Evolutionary conservation across 1,140 invertebrate species (phyloP).

Genomic region (Chrysomallon squamiferum): DNA sequence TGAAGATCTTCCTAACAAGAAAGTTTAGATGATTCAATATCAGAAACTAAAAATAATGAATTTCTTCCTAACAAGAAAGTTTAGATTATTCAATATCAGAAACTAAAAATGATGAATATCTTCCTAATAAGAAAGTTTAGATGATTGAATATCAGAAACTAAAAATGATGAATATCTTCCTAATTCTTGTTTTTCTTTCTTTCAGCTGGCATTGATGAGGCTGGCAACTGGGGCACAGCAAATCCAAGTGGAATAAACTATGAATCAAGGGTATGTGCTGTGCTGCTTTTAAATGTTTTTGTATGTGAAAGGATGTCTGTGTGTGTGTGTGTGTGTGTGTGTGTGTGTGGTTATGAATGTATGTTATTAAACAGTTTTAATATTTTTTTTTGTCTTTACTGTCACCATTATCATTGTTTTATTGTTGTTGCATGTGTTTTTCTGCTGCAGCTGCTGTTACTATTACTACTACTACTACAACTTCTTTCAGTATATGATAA

Average conservation of each 20-base stretch:
- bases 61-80: too few species aligned
- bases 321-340: not conserved
- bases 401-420: not conserved
- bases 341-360: not conserved
- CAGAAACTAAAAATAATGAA: too few species aligned
- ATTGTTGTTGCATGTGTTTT: not conserved
- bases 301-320: not conserved
- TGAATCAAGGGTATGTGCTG: slow-evolving; percentile 12
- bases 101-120: too few species aligned
- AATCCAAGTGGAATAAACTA: not conserved
- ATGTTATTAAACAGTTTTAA: not conserved
- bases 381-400: not conserved
- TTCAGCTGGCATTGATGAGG: slow-evolving; percentile 16
- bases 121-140: too few species aligned
- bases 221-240: not conserved
- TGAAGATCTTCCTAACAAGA: too few species aligned
- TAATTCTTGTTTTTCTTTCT: not conserved
- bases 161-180: too few species aligned
- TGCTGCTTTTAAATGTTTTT: not conserved
- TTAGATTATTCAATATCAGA: too few species aligned
- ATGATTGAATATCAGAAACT: too few species aligned
- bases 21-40: too few species aligned
- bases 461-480: too few species aligned
- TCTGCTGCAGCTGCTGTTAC: too few species aligned
- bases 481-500: too few species aligned